Base-by-base conservation (phyloP, 2,113 vertebrate species). In the Ophthalmolycus amberensis region DNA sequence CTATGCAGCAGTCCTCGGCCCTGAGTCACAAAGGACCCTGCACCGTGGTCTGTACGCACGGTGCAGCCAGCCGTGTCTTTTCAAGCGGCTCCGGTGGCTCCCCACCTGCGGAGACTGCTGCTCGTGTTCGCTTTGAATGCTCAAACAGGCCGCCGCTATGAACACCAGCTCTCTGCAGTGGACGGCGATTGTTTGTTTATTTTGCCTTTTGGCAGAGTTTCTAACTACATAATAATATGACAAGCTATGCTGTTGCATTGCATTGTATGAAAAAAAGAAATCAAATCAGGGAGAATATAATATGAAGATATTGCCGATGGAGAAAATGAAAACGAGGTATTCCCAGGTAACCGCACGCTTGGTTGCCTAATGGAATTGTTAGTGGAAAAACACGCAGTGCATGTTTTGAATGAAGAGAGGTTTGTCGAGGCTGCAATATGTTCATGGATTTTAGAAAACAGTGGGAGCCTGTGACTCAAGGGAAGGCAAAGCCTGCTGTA, bases 181-280 rank as follows among this genome's bases (percentile, higher is more conserved):
- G 42, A 44, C 12, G 58, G 20, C 0, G 20, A n/a, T 6, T 59
- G 18, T 16, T 72, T 48, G 5, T 48, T 16, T 72, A 18, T 5
- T 48, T 84, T 70, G 44, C 52, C 69, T 60, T 82, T 79, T 82
- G 22, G 32, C 67, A 65, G n/a, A 25, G 68, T 44, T 27, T 73
- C 18, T 66, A 67, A 59, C 20, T 67, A 67, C 6, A 20, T n/a
- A 63, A 18, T 71, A 32, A 20, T 68, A 40, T 63, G 25, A 38
- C 25, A 78, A n/a, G 5, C 6, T 44, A 38, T 73, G 58, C 34
- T 78, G 18, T 46, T 56, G 40, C 62, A 68, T 62, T 73, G 25
- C 11, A 38, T 22, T 38, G 3, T 9, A 38, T 68, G 40, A 34
- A 74, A 16, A 27, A 68, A 1, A 67, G 27, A 46, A 46, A 50